A percentile compares a stretch with the other conserved stretches of the same genome.
These are phyloP conservation scores for Acropora tenuis DNA, from an alignment of 64 coral and sea anemone genomes.

Conservation along the genomic window DNA sequence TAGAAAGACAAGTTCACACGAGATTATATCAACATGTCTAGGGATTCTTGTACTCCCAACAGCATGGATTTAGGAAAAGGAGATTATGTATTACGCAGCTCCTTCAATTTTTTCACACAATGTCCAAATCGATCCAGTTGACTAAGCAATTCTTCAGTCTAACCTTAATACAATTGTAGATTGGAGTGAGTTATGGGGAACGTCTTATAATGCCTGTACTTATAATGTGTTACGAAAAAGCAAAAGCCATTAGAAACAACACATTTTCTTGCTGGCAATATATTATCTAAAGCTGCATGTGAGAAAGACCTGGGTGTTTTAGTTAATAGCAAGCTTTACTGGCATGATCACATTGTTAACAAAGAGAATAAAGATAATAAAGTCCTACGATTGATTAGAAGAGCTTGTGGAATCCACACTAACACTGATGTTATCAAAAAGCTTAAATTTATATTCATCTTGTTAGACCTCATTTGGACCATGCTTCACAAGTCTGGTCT, in stretches of 20 bases:
- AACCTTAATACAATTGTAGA: too few relatives aligned
- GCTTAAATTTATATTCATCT: too few relatives aligned
- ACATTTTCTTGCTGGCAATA: too few relatives aligned
- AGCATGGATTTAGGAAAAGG: constrained; percentile 41
- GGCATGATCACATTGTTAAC: not conserved
- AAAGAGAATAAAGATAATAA: not conserved
- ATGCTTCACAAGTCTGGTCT: too few relatives aligned
- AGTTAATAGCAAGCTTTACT: not conserved
- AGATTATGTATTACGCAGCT: constrained; percentile 43
- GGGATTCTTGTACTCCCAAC: constrained; percentile 35
- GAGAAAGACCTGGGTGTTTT: not conserved
- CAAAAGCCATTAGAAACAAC: too few relatives aligned
- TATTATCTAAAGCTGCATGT: not conserved
- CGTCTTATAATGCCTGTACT: too few relatives aligned
- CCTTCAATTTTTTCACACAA: constrained; percentile 23
- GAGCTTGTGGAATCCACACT: not conserved
- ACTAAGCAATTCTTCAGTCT: too few relatives aligned
- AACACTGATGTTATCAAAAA: too few relatives aligned
- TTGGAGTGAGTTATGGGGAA: too few relatives aligned
- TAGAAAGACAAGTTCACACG: constrained; percentile 37
- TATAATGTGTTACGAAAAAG: too few relatives aligned
- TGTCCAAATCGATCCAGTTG: constrained; percentile 21
- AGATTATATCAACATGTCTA: constrained; percentile 27
- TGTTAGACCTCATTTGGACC: too few relatives aligned
- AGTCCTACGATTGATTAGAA: not conserved